These are phyloP conservation scores for Gymnarchus niloticus DNA, from an alignment of 2,113 vertebrate genomes.

Conservation along the genomic window DNA sequence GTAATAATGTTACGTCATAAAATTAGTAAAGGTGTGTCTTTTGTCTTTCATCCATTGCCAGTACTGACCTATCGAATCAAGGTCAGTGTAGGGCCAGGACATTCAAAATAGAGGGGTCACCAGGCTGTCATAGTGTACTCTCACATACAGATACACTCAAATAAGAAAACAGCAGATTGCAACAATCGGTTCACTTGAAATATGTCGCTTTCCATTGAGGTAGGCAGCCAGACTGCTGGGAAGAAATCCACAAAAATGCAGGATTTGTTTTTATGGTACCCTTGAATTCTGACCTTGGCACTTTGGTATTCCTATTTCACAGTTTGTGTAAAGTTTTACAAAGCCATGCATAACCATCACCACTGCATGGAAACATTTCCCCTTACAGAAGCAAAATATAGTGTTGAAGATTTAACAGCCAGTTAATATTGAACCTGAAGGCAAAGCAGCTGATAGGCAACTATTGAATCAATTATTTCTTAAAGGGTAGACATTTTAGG, in stretches of 20 bases:
- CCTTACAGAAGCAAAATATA: not conserved
- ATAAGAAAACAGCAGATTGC: no score
- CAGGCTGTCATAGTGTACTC: no score
- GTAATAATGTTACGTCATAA: not conserved
- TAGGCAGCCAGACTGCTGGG: no score
- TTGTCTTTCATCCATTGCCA: not conserved
- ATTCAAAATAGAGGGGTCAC: no score
- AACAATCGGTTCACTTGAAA: no score
- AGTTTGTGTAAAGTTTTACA: not conserved
- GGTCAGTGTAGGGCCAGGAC: no score
- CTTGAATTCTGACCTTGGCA: not conserved
- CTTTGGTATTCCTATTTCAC: not conserved
- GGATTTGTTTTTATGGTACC: not conserved
- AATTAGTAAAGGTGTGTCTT: no score
- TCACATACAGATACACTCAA: no score
- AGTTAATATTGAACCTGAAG: constrained; percentile 20
- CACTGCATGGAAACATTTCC: not conserved
- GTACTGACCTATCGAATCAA: not conserved
- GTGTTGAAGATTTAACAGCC: constrained; percentile 14
- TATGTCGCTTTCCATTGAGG: no score
- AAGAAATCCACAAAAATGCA: not conserved
- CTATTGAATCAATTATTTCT: constrained; percentile 13
- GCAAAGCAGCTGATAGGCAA: not conserved
- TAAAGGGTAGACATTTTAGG: not conserved
- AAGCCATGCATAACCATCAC: not conserved